Base-by-base conservation (phyloP, 35 echinoderm and acorn worm genomes). In the Apostichopus parvimensis region DNA sequence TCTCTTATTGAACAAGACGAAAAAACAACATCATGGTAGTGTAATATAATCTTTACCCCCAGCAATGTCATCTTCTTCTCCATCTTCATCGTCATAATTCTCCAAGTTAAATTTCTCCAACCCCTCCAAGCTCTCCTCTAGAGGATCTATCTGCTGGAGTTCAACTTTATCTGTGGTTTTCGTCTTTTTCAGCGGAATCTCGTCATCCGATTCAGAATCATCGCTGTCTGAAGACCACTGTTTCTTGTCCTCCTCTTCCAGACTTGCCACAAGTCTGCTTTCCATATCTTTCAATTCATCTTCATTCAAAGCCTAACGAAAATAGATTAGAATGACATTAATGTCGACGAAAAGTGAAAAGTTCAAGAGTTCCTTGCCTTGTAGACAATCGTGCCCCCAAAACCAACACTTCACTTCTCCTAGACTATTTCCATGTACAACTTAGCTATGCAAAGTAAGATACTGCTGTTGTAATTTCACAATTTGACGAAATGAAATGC, bases 31-130 rank as follows among this genome's bases (percentile, higher is more conserved):
- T 4, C 34, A 45, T 45, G 2, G 34, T 45, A 45, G 34, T 9
- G 58, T 61, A 9, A 61, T 45, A 8, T 5, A 61, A 61, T 56
- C 9, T 5, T 66, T 82, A 55, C 90, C 56, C 22, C 90, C 78
- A 25, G 56, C n/a, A 59, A 77, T 73, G 6, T 53, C 91, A 13
- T 92, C 83, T 55, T 87, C 81, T 22, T 93, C 92, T 17, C 88
- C 65, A 20, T 91, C 93, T 22, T 93, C 92, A 15, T 93, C 26
- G 25, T 91, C 93, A 57, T 91, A 89, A 90, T 94, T 89, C 24
- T 83, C 88, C 14, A 94, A 68, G 60, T 73, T 91, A 5, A 85
- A 90, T 26, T 94, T 80, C 68, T 85, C 89, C 28, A 94, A 54
- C 24, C 88, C 89, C 62, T 45, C 70, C 18, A 91, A 78, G 25